These are phyloP conservation scores for Leptopilina clavipes DNA, from an alignment of 1,140 invertebrate species.

Conservation along the genomic window DNA sequence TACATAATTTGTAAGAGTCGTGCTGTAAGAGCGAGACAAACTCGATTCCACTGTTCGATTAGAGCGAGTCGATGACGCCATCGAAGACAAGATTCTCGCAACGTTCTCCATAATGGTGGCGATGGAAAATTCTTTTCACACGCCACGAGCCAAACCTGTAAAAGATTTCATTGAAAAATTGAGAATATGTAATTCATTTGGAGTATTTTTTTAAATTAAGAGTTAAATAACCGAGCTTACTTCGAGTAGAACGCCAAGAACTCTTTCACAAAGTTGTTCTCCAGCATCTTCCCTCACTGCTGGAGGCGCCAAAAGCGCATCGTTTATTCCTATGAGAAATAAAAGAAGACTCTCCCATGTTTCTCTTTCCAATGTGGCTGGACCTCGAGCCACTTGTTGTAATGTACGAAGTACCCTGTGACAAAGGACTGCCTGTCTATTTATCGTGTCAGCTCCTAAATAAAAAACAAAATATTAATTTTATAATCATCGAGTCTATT, in stretches of 20 bases:
- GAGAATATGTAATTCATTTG: too few relatives aligned
- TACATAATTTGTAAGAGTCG: slow-evolving; percentile 91
- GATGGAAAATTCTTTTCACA: slow-evolving; percentile 93
- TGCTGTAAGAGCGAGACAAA: slow-evolving; percentile 91
- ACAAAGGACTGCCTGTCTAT: slow-evolving; percentile 95
- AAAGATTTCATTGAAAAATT: too few relatives aligned
- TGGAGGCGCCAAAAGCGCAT: slow-evolving; percentile 92
- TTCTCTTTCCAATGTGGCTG: slow-evolving; percentile 84
- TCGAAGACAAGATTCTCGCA: slow-evolving; percentile 92
- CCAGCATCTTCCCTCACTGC: slow-evolving; percentile 95
- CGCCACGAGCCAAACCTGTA: slow-evolving; percentile 89
- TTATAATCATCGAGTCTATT: background rate
- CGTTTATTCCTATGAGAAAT: slow-evolving; percentile 94
- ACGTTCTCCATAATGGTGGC: slow-evolving; percentile 95
- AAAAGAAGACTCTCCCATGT: slow-evolving; percentile 94
- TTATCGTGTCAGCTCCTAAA: slow-evolving; percentile 89
- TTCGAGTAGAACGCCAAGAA: slow-evolving; percentile 94
- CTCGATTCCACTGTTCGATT: slow-evolving; percentile 96
- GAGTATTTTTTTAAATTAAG: background rate
- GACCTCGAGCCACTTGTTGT: slow-evolving; percentile 89
- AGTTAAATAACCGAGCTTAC: slow-evolving; percentile 61
- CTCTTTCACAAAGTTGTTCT: slow-evolving; percentile 94
- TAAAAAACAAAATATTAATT: slow-evolving; percentile 35
- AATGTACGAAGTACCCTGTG: slow-evolving; percentile 94
- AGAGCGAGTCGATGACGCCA: slow-evolving; percentile 95